Conservation (phyloP, 92 coral and sea anemone species). For the Montipora capitata region DNA sequence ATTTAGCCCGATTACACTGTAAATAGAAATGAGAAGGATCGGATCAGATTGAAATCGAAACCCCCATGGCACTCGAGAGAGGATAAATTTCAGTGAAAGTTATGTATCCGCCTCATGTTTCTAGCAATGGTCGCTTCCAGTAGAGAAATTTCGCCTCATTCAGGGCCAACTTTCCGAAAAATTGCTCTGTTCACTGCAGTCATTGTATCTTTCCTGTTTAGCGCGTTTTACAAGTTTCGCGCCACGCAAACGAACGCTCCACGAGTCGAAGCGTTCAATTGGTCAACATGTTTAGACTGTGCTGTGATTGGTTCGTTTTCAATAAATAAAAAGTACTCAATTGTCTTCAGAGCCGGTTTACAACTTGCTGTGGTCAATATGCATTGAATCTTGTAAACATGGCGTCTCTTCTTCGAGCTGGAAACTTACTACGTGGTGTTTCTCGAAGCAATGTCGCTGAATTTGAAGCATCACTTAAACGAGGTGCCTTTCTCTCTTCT, state of each 20-base stretch:
- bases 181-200: too few relatives aligned
- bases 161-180: too few relatives aligned
- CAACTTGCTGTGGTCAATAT: too few relatives aligned
- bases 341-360: too few relatives aligned
- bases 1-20: too few relatives aligned
- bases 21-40: too few relatives aligned
- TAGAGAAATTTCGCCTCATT: too few relatives aligned
- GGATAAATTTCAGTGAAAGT: too few relatives aligned
- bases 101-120: too few relatives aligned
- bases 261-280: constrained; percentile 10
- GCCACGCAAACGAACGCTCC: background rate
- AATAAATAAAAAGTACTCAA: background rate
- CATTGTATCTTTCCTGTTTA: background rate
- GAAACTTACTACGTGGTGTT: constrained; percentile 18
- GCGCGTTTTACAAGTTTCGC: constrained; percentile 54
- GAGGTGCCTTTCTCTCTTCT: constrained; percentile 17
- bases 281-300: background rate
- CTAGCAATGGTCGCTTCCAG: too few relatives aligned
- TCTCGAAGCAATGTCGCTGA: constrained; percentile 19
- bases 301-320: background rate
- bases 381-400: constrained; percentile 6
- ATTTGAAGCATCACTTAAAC: background rate
- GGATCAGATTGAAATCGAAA: too few relatives aligned
- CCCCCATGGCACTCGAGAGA: too few relatives aligned
- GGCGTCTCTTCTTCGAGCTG: constrained; percentile 37